These are phyloP conservation scores for Drosophila pseudoananassae DNA, from an alignment of 1,140 invertebrate species.

Conservation along the genomic window DNA sequence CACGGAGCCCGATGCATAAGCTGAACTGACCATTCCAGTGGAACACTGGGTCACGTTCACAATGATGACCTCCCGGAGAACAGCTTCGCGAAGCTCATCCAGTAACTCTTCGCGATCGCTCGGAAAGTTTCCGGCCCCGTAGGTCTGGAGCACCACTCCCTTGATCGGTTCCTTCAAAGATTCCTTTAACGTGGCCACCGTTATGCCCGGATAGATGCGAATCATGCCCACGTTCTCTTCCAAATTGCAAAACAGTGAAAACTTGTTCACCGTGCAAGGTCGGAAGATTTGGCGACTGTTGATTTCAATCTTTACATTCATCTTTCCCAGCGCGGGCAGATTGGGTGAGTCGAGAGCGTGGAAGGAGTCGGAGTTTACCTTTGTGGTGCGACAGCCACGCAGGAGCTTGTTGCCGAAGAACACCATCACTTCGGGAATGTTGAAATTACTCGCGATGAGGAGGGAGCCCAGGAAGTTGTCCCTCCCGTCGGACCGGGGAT, in stretches of 20 bases:
- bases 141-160: constrained; percentile 95
- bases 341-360: constrained; percentile 97
- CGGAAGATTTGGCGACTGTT: constrained; percentile 91
- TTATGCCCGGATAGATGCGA: constrained; percentile 95
- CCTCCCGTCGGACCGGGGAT: constrained; percentile 93
- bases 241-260: constrained; percentile 89
- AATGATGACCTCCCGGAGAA: constrained; percentile 92
- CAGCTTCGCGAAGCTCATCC: constrained; percentile 89
- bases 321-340: constrained; percentile 89
- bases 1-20: constrained; percentile 91
- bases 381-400: constrained; percentile 94
- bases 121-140: constrained; percentile 96
- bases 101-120: constrained; percentile 91
- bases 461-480: constrained; percentile 96
- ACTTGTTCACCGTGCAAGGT: constrained; percentile 88
- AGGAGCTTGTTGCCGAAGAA: constrained; percentile 95
- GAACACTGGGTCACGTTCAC: constrained; percentile 96
- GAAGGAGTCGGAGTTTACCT: constrained; percentile 91
- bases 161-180: constrained; percentile 93
- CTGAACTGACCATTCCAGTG: constrained; percentile 88
- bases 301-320: constrained; percentile 91
- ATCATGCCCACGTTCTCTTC: constrained; percentile 93
- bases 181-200: constrained; percentile 89
- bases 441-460: constrained; percentile 94
- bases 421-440: constrained; percentile 96